Conservation (phyloP, 1,140 invertebrate species). For the Drosophila sp. region DNA sequence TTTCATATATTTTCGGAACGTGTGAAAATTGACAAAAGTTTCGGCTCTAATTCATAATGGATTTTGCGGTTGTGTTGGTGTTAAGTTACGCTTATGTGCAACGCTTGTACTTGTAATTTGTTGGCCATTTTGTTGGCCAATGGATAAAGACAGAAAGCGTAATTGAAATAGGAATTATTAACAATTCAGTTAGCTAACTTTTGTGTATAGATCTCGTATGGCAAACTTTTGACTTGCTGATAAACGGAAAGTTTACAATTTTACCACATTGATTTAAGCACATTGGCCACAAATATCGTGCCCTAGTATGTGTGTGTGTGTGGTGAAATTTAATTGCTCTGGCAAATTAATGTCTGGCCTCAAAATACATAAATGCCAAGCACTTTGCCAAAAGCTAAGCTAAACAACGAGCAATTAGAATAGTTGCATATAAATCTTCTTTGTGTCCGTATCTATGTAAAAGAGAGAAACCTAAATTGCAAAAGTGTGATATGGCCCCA, state of each 20-base stretch:
- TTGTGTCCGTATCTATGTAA: not conserved
- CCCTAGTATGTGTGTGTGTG: not conserved
- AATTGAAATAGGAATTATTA: conserved; percentile 52
- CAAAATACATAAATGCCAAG: conserved; percentile 44
- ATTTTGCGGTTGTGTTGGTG: not conserved
- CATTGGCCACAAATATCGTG: conserved; percentile 16
- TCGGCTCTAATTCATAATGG: not conserved
- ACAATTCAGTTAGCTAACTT: not conserved
- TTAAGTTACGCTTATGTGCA: conserved; percentile 21
- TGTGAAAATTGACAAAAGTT: conserved; percentile 29
- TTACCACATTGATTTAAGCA: conserved; percentile 43
- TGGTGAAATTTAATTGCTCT: conserved; percentile 60
- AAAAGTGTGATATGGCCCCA: conserved; percentile 25
- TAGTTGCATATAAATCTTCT: conserved; percentile 3
- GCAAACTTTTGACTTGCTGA: not conserved
- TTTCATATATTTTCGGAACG: conserved; percentile 23
- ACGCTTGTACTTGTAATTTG: conserved; percentile 55
- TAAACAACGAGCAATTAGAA: conserved; percentile 55
- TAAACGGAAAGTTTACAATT: conserved; percentile 11
- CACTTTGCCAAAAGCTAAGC: conserved; percentile 31
- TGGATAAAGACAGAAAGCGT: not conserved
- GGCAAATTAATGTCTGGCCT: conserved; percentile 56
- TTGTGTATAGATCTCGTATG: not conserved
- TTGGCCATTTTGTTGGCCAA: conserved; percentile 44
- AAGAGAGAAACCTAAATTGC: conserved; percentile 5